phyloP scores from a whole-genome alignment of 2,888 invertebrate genomes.

The Cacoxenus indagator region DNA sequence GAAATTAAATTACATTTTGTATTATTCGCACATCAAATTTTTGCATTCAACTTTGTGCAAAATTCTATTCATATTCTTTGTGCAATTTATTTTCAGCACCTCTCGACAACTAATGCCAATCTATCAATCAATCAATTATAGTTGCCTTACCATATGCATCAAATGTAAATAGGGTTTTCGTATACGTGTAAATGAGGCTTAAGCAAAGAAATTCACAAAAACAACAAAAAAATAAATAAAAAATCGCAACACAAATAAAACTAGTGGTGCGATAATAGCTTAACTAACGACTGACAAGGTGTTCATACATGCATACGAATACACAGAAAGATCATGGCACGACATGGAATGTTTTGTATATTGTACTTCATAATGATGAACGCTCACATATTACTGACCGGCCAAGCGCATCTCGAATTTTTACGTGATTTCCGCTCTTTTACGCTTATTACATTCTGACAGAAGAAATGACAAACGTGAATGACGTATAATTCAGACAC shows the following conservation, averaged over 20 bases:
- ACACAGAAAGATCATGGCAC: neutral
- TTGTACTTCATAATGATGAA: neutral
- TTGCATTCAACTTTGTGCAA: too few relatives aligned
- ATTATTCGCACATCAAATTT: too few relatives aligned
- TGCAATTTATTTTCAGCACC: too few relatives aligned
- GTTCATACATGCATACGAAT: too few relatives aligned
- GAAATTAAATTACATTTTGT: too few relatives aligned
- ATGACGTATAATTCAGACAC: too few relatives aligned
- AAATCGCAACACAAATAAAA: neutral
- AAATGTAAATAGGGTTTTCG: neutral
- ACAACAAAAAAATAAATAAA: neutral
- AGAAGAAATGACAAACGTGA: neutral
- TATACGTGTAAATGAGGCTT: neutral
- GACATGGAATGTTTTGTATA: neutral
- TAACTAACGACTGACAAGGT: neutral
- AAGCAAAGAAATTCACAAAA: neutral
- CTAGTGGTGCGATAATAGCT: neutral
- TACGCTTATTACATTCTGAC: constrained; percentile 6
- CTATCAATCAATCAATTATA: neutral
- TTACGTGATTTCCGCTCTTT: constrained; percentile 22
- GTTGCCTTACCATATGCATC: neutral
- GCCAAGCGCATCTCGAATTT: constrained; percentile 13
- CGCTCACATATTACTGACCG: constrained; percentile 13
- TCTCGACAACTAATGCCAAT: too few relatives aligned
- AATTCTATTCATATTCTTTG: too few relatives aligned